Percentiles rank a stretch among this genome's conserved stretches.
phyloP scores from a whole-genome alignment of 2,888 invertebrate species.

The Anticlea derivata region DNA sequence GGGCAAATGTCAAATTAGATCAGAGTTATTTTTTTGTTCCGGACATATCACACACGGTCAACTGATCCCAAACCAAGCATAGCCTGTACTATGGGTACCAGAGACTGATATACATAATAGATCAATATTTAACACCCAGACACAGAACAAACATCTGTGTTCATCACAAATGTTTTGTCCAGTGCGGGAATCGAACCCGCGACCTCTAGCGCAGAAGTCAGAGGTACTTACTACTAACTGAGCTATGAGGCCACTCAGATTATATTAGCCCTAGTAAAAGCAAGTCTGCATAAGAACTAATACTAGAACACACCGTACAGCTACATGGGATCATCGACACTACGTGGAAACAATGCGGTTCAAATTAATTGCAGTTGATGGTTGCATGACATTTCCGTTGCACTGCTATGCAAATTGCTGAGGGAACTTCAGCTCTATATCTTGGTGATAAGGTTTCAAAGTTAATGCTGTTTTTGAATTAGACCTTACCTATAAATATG shows the following conservation, averaged over 20 bases:
- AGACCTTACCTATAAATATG: neutral
- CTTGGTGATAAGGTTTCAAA: neutral
- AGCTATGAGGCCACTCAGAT: neutral
- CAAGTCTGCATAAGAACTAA: constrained; percentile 1
- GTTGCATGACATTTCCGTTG: constrained; percentile 56
- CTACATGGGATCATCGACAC: constrained; percentile 26
- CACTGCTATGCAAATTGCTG: constrained; percentile 24
- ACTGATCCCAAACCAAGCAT: no score
- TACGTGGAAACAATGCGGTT: constrained; percentile 56
- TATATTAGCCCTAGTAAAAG: neutral
- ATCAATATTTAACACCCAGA: no score
- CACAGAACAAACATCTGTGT: no score
- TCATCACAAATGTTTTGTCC: no score
- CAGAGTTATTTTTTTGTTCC: no score
- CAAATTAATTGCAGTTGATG: constrained; percentile 56
- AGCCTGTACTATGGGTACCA: no score
- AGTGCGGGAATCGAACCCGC: no score
- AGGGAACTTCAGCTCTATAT: constrained; percentile 1
- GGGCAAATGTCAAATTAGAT: neutral
- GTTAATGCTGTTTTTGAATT: neutral
- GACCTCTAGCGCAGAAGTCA: no score
- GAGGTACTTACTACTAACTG: no score
- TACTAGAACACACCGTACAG: constrained; percentile 17
- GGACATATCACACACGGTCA: no score
- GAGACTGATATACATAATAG: no score